Percentiles rank a stretch among this genome's conserved stretches.
phyloP scores from a whole-genome alignment of 2,888 invertebrate genomes.

The Esperia sulphurella region DNA sequence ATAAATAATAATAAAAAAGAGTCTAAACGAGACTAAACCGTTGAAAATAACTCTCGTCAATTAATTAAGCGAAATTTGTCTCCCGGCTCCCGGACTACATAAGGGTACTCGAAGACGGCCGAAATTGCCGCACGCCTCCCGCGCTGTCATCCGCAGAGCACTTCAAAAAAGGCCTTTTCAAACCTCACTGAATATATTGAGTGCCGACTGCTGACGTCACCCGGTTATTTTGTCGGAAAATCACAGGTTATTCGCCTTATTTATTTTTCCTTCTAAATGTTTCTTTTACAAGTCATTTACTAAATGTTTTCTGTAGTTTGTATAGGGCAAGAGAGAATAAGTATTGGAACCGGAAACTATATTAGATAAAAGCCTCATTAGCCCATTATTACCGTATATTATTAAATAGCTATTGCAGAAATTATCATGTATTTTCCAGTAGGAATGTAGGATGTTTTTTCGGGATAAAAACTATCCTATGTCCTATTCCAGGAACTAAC shows the following conservation, averaged over 20 bases:
- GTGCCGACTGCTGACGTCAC: not conserved
- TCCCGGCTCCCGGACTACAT: slow-evolving; percentile 2
- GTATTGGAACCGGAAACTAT: too few species aligned
- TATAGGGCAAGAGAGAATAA: too few species aligned
- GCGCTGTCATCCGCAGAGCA: slow-evolving; percentile 6
- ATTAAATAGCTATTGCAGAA: too few species aligned
- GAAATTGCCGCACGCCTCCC: not conserved
- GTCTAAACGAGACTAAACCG: not conserved
- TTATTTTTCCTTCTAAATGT: too few species aligned
- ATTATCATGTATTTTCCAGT: too few species aligned
- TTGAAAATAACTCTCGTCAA: slow-evolving; percentile 13
- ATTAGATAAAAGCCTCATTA: too few species aligned
- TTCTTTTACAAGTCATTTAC: not conserved
- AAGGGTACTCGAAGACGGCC: slow-evolving; percentile 5
- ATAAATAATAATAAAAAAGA: not conserved
- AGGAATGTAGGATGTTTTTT: too few species aligned
- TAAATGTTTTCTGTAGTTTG: too few species aligned
- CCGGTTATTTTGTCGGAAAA: not conserved
- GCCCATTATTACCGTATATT: too few species aligned
- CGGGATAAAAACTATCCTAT: too few species aligned
- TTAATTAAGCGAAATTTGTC: slow-evolving; percentile 25
- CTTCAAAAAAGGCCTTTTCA: slow-evolving; percentile 8
- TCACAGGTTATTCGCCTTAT: not conserved
- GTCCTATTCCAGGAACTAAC: too few species aligned
- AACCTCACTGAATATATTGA: slow-evolving; percentile 1